phyloP scores from a whole-genome alignment of 2,888 invertebrate species.

The Gryllus longicercus region DNA sequence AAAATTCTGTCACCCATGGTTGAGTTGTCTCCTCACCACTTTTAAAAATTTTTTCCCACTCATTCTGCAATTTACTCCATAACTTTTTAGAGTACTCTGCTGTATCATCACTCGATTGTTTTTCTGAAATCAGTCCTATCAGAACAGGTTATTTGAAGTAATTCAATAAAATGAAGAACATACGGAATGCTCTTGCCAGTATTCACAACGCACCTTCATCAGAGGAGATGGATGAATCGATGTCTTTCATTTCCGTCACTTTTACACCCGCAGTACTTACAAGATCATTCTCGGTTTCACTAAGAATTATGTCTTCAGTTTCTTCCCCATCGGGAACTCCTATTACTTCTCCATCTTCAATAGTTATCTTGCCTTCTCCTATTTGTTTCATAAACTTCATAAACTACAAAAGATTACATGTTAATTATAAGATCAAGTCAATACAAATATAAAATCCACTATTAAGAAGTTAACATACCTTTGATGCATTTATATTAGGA shows the following conservation, averaged over 20 bases:
- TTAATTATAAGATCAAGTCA: slow-evolving; percentile 18
- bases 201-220: too few species aligned
- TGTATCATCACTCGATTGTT: too few species aligned
- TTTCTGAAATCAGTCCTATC: too few species aligned
- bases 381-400: slow-evolving; percentile 81
- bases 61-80: slow-evolving; percentile 66
- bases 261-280: neutral
- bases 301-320: slow-evolving; percentile 7
- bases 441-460: slow-evolving; percentile 22
- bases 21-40: slow-evolving; percentile 54
- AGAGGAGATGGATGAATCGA: too few species aligned
- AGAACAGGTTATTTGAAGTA: too few species aligned
- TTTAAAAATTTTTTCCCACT: slow-evolving; percentile 74
- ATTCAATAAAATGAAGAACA: too few species aligned
- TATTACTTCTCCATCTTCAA: slow-evolving; percentile 52
- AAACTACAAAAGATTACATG: slow-evolving; percentile 54
- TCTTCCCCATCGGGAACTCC: slow-evolving; percentile 35
- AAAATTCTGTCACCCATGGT: slow-evolving; percentile 70
- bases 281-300: neutral
- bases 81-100: slow-evolving; percentile 45
- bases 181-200: too few species aligned
- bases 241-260: too few species aligned
- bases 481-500: slow-evolving; percentile 68
- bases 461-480: slow-evolving; percentile 46
- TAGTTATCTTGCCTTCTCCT: slow-evolving; percentile 61